Base-by-base conservation (phyloP, 2,113 vertebrate genomes). In the Rhizomys pruinosus region DNA sequence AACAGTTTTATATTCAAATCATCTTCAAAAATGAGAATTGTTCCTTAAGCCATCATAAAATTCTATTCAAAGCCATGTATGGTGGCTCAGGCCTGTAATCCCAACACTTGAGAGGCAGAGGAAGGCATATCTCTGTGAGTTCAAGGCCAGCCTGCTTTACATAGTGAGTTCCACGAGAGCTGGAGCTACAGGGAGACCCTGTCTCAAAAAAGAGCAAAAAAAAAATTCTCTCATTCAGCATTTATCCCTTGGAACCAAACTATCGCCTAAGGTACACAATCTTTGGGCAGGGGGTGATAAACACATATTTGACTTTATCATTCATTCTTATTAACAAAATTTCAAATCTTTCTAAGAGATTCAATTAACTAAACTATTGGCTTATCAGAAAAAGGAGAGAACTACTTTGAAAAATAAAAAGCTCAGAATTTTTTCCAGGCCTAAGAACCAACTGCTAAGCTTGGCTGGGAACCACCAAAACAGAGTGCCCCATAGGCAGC, bases 151-250 rank as follows among this genome's bases (percentile, higher is more conserved):
- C n/a, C n/a, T n/a, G n/a, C n/a, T n/a, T n/a, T n/a, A n/a, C n/a
- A n/a, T n/a, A n/a, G n/a, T n/a, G n/a, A n/a, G n/a, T n/a, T n/a
- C n/a, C n/a, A n/a, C n/a, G n/a, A n/a, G n/a, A n/a, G n/a, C n/a
- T n/a, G n/a, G n/a, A n/a, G n/a, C n/a, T n/a, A n/a, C n/a, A n/a
- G n/a, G n/a, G n/a, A n/a, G n/a, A n/a, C n/a, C n/a, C n/a, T n/a
- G n/a, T n/a, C n/a, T n/a, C n/a, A n/a, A n/a, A n/a, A n/a, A n/a
- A n/a, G n/a, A n/a, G n/a, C n/a, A n/a, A n/a, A n/a, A n/a, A n/a
- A n/a, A 84, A 76, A 95, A 87, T 89, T 68, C 34, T 92, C 66
- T 59, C 32, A 61, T 64, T 90, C 85, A 76, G 39, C 10, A 11
- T 77, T 39, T 92, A 55, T 82, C 76, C 3, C 5, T 90, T 64